Conservation (phyloP, 2,113 vertebrate genomes). For the Cryptomyrus ogoouensis region DNA sequence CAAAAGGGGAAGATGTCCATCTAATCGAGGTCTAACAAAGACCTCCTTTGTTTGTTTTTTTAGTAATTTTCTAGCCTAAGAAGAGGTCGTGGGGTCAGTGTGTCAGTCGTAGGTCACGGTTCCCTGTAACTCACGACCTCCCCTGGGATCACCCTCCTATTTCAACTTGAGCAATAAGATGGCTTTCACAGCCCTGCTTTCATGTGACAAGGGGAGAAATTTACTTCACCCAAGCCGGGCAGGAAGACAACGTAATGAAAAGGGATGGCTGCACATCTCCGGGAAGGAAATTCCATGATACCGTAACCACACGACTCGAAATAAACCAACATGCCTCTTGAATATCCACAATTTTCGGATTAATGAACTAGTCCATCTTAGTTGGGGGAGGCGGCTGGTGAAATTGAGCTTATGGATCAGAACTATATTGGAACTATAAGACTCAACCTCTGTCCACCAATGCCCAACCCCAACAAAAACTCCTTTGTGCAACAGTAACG, state of each 20-base stretch:
- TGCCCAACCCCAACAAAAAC: slow-evolving; percentile 12
- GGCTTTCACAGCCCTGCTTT: slow-evolving; percentile 51
- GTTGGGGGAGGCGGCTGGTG: slow-evolving; percentile 21
- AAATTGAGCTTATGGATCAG: neutral
- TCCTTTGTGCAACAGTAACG: slow-evolving; percentile 20
- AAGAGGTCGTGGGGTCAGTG: slow-evolving; percentile 20
- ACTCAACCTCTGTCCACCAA: neutral
- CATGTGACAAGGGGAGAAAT: slow-evolving; percentile 46
- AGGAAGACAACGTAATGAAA: slow-evolving; percentile 23
- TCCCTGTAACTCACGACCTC: slow-evolving; percentile 26
- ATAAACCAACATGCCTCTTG: slow-evolving; percentile 1
- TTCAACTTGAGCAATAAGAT: slow-evolving; percentile 44
- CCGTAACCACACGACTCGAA: slow-evolving; percentile 3
- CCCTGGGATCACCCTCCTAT: slow-evolving; percentile 8
- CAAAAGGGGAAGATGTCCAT: slow-evolving; percentile 6
- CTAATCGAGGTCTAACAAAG: slow-evolving; percentile 1
- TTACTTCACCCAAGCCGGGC: slow-evolving; percentile 32
- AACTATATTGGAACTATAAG: neutral
- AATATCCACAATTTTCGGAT: neutral
- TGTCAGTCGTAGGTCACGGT: slow-evolving; percentile 17
- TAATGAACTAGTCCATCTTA: slow-evolving; percentile 17
- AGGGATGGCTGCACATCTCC: neutral
- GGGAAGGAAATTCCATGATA: slow-evolving; percentile 12
- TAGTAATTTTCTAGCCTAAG: neutral
- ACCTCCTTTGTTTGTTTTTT: neutral